Conservation (phyloP, 2,797 vertebrate genomes). For the Epinephelus coioides region DNA sequence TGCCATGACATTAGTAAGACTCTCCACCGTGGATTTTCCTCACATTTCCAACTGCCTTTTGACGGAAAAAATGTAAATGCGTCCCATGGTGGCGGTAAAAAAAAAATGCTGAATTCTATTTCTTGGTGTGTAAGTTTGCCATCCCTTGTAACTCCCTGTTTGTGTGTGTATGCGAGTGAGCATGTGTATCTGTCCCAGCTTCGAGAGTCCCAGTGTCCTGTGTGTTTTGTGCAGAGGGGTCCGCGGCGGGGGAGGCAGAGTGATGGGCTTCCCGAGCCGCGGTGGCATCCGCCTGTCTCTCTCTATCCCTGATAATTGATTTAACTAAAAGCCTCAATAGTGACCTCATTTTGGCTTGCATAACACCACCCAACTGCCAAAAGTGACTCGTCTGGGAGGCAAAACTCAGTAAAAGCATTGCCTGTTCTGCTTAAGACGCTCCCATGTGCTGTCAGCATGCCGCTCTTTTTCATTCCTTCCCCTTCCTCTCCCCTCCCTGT, state of each 20-base stretch:
- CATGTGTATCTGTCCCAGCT: conserved; percentile 53
- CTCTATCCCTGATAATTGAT: conserved; percentile 82
- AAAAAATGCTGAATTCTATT: conserved; percentile 70
- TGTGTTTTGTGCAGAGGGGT: conserved; percentile 52
- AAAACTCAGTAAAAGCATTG: conserved; percentile 81
- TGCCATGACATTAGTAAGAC: conserved; percentile 77
- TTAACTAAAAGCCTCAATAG: conserved; percentile 86
- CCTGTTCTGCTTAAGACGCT: conserved; percentile 81
- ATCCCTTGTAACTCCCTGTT: conserved; percentile 12
- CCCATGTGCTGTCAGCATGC: conserved; percentile 83
- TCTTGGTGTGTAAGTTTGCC: conserved; percentile 41
- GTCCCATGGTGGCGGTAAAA: conserved; percentile 63
- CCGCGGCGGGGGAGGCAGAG: conserved; percentile 62
- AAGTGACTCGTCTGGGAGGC: conserved; percentile 82
- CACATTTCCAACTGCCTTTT: conserved; percentile 62
- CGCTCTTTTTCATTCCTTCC: conserved; percentile 74
- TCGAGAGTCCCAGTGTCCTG: conserved; percentile 57
- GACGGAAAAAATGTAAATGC: conserved; percentile 63
- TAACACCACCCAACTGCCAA: conserved; percentile 84
- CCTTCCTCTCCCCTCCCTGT: conserved; percentile 71
- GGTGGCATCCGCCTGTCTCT: conserved; percentile 73
- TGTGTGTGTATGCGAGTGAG: conserved; percentile 36
- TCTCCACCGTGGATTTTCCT: conserved; percentile 65
- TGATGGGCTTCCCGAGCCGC: conserved; percentile 71
- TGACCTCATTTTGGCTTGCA: conserved; percentile 84